phyloP scores from a whole-genome alignment of 2,888 invertebrate genomes.

The Barypeithes pellucidus region DNA sequence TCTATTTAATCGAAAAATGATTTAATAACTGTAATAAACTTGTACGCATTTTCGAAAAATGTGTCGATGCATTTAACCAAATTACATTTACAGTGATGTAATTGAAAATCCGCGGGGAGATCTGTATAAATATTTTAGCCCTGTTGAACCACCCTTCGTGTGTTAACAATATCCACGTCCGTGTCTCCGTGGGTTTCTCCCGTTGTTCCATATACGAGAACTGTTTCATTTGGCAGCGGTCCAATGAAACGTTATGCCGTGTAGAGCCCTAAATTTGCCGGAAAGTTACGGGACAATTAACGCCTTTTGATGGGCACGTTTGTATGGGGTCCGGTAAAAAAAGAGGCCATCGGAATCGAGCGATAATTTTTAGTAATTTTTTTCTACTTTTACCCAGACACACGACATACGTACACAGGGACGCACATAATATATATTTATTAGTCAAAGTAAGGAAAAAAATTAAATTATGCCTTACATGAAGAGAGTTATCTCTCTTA shows the following conservation, averaged over 20 bases:
- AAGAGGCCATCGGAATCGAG: not conserved
- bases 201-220: conserved; percentile 5
- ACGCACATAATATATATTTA: no score
- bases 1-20: no score
- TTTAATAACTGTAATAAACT: no score
- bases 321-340: not conserved
- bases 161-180: conserved; percentile 18
- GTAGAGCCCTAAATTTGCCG: conserved; percentile 10
- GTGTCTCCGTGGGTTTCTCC: conserved; percentile 18
- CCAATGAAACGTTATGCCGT: conserved; percentile 22
- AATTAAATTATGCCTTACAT: no score
- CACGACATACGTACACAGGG: no score
- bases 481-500: no score
- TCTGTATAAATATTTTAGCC: conserved; percentile 14
- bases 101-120: conserved; percentile 5
- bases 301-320: conserved; percentile 2
- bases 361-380: not conserved
- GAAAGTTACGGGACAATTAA: conserved; percentile 11
- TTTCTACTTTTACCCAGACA: no score
- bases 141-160: conserved; percentile 20
- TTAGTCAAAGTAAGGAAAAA: no score
- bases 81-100: no score
- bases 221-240: conserved; percentile 22
- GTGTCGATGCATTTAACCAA: no score
- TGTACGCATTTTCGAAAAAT: no score